Evolutionary conservation across 2,113 vertebrate species (phyloP).

Genomic region (Mus spicilegus): DNA sequence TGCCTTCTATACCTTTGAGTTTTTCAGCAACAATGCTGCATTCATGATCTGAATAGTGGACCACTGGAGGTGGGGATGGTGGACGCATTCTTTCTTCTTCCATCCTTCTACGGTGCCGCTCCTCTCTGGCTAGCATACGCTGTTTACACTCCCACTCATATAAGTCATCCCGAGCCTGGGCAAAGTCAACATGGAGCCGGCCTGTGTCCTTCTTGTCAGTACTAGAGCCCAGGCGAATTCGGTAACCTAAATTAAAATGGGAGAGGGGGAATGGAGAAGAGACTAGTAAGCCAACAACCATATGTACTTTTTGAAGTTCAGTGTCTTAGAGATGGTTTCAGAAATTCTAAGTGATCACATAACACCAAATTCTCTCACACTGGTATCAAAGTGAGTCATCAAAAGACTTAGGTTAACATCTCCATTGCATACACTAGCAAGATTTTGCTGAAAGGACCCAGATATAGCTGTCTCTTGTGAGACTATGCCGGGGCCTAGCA

Average conservation of each 20-base stretch:
- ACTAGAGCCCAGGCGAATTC: slow-evolving; percentile 96
- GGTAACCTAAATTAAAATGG: slow-evolving; percentile 89
- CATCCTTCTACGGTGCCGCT: slow-evolving; percentile 93
- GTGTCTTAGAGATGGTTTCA: background rate
- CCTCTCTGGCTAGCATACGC: slow-evolving; percentile 95
- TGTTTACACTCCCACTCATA: slow-evolving; percentile 98
- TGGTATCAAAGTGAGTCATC: background rate
- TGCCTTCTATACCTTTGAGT: slow-evolving; percentile 92
- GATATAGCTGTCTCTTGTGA: too few relatives aligned
- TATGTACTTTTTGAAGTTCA: slow-evolving; percentile 32
- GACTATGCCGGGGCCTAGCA: too few relatives aligned
- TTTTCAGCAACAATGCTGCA: slow-evolving; percentile 95
- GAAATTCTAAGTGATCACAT: slow-evolving; percentile 2
- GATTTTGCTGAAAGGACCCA: too few relatives aligned
- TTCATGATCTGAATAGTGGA: slow-evolving; percentile 97
- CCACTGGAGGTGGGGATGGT: slow-evolving; percentile 94
- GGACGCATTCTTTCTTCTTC: slow-evolving; percentile 93
- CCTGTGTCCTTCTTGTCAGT: slow-evolving; percentile 97
- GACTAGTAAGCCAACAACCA: background rate
- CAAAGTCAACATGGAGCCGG: slow-evolving; percentile 96
- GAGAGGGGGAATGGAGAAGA: background rate
- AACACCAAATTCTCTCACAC: slow-evolving; percentile 17
- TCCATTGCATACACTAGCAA: too few relatives aligned
- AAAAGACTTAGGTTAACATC: background rate
- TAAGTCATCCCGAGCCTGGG: slow-evolving; percentile 96